These are phyloP conservation scores for Acheta domesticus DNA, from an alignment of 2,888 invertebrate genomes.

Conservation along the genomic window DNA sequence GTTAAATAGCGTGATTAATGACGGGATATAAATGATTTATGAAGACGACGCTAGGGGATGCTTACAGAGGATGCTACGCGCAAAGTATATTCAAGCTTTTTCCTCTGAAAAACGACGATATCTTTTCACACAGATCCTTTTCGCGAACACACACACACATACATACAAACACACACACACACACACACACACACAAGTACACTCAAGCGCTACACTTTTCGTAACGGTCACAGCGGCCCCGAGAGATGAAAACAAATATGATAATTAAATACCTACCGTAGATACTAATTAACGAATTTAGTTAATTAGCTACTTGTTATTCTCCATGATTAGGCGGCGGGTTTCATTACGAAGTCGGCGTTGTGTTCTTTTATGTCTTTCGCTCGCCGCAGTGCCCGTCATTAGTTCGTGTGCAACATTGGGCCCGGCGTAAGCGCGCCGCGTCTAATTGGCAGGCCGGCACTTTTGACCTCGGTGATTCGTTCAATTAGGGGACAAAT, in stretches of 20 bases:
- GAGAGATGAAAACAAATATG: conserved; percentile 7
- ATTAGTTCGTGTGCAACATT: not conserved
- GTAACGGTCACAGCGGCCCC: too few relatives aligned
- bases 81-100: conserved; percentile 3
- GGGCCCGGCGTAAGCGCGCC: not conserved
- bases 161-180: too few relatives aligned
- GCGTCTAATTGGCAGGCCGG: not conserved
- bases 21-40: conserved; percentile 7
- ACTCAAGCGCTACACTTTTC: too few relatives aligned
- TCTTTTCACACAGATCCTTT: too few relatives aligned
- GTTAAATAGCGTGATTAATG: conserved; percentile 18
- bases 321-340: not conserved
- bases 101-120: not conserved
- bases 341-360: not conserved
- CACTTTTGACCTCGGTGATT: conserved; percentile 18
- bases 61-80: not conserved
- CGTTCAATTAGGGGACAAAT: not conserved
- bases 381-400: not conserved
- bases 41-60: not conserved
- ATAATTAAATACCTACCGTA: not conserved
- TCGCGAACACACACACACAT: too few relatives aligned
- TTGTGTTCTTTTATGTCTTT: conserved; percentile 11
- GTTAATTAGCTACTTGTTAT: not conserved
- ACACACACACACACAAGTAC: too few relatives aligned
- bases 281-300: not conserved